Evolutionary conservation across 2,113 vertebrate species (phyloP).

Genomic region (Crocuta crocuta): DNA sequence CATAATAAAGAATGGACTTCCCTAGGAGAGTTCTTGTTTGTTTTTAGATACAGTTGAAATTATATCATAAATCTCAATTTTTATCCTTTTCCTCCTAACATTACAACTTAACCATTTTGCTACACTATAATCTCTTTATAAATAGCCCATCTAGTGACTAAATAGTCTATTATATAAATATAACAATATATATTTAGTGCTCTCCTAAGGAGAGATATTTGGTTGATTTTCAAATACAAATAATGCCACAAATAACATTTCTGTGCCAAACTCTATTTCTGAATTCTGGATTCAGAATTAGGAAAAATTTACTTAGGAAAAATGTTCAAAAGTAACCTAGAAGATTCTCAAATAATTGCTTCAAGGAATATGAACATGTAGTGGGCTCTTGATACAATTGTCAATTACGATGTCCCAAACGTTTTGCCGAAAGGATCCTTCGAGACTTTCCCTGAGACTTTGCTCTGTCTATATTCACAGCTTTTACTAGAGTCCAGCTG

Average conservation of each 20-base stretch:
- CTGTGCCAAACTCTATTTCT: conserved; percentile 45
- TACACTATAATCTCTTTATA: not conserved
- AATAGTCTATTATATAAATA: not conserved
- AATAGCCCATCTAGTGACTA: not conserved
- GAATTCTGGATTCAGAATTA: conserved; percentile 9
- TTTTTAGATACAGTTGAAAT: conserved; percentile 13
- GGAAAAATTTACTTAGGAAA: not conserved
- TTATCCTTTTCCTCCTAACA: not conserved
- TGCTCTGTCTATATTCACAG: not conserved
- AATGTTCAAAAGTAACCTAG: not conserved
- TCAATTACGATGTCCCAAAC: not conserved
- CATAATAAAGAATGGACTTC: not conserved
- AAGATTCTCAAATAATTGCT: conserved; percentile 10
- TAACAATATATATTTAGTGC: conserved; percentile 3
- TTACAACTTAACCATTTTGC: not conserved
- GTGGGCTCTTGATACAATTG: not conserved
- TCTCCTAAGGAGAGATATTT: not conserved
- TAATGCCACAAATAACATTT: conserved; percentile 40
- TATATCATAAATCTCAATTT: not conserved
- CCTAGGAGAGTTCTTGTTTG: not conserved
- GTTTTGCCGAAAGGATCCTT: not conserved
- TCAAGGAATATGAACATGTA: conserved; percentile 22
- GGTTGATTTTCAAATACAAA: conserved; percentile 45
- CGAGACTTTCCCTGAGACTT: not conserved
- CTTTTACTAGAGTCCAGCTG: not conserved